A percentile compares a stretch with the other conserved stretches of the same genome.
These are phyloP conservation scores for Palaemon carinicauda DNA, from an alignment of 1,140 invertebrate species.

Conservation along the genomic window DNA sequence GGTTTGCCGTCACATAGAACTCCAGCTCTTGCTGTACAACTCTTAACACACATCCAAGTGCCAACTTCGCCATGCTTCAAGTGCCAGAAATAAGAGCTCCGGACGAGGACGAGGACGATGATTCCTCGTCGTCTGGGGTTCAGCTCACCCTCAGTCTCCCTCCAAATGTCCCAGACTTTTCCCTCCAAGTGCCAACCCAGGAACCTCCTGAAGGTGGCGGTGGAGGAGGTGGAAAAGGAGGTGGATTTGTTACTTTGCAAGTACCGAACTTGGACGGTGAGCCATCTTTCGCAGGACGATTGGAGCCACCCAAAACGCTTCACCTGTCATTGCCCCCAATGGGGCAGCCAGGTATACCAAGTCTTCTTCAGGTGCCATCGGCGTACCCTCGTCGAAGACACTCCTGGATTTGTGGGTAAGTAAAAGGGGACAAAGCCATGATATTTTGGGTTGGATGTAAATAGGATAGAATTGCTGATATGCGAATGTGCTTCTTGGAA, in stretches of 20 bases:
- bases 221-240: neutral
- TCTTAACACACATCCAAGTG: neutral
- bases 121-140: neutral
- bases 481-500: no score
- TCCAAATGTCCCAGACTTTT: constrained; percentile 15
- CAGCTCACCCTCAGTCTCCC: neutral
- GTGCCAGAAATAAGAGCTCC: constrained; percentile 37
- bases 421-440: neutral
- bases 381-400: constrained; percentile 9
- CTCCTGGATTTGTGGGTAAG: constrained; percentile 47
- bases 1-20: neutral
- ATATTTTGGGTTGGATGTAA: no score
- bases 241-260: constrained; percentile 22
- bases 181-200: constrained; percentile 11
- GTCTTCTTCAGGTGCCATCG: constrained; percentile 29
- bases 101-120: constrained; percentile 34
- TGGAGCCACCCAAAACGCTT: constrained; percentile 33
- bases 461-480: no score
- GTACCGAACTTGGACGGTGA: constrained; percentile 18
- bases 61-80: constrained; percentile 10
- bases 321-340: constrained; percentile 46
- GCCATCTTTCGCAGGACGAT: neutral
- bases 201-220: neutral
- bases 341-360: constrained; percentile 3
- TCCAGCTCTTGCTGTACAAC: neutral